Base-by-base conservation (phyloP, 2,888 invertebrate species). In the Heliconius ethilla region DNA sequence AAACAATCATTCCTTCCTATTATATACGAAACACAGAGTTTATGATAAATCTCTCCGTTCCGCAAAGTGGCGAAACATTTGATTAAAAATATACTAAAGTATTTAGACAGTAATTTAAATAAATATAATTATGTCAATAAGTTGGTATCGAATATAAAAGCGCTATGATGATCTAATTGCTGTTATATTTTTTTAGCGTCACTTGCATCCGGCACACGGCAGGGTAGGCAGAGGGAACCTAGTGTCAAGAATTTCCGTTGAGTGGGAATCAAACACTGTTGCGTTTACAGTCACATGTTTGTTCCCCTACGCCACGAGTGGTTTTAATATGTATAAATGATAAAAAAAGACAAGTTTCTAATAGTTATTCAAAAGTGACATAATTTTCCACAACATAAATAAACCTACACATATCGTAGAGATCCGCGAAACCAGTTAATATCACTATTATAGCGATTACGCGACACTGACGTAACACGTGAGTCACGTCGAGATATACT, bases 401-500 rank as follows among this genome's bases (percentile, higher is more conserved):
- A 67, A 72, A 67, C 40, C 40, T 45, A 45, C 13, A 27, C 51
- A 27, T 27, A 7, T 62, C 25, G 51, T 45, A 63, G 51, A 62
- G 74, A 70, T 59, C 59, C 69, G 75, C 70, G 72, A 80, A 83
- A 81, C 77, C 79, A 70, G 82, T 81, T 84, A 81, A 79, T 70
- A 81, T 82, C 83, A 84, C 82, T 85, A 82, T 80, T 81, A 83
- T 81, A 82, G 81, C 79, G 80, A 81, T 84, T 84, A 83, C 80
- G 80, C 82, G 79, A 78, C 76, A 80, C 37, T 87, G 87, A 89
- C 88, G 88, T 84, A 86, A 88, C 66, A 45, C 22, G 59, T 89
- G 89, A 89, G 78, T 89, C 89, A 89, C 83, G 76, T 76, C 83
- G 80, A 82, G 83, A 87, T 85, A 87, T 87, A 88, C 85, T 33